Conservation (phyloP, 2,797 vertebrate genomes). For the Hozukius guyotensis region DNA sequence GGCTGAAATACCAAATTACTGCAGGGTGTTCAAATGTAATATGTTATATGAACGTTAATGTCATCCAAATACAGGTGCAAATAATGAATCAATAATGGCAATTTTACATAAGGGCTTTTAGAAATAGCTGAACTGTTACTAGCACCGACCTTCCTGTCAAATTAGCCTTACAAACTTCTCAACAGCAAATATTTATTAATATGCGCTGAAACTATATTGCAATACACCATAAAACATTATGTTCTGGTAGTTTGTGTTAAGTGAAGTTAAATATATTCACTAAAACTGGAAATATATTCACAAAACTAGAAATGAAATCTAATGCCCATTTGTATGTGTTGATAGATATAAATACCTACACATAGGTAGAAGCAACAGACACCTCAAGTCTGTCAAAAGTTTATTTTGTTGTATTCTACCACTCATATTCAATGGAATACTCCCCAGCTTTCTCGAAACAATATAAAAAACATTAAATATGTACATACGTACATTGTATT, state of each 20-base stretch:
- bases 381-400: background rate
- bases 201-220: background rate
- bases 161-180: background rate
- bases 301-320: too few species aligned
- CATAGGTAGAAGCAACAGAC: background rate
- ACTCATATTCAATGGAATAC: background rate
- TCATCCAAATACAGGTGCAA: background rate
- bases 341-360: background rate
- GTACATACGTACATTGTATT: background rate
- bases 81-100: background rate
- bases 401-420: background rate
- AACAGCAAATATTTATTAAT: background rate
- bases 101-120: background rate
- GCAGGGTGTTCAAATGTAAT: background rate
- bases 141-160: background rate
- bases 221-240: background rate
- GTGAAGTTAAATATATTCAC: too few species aligned
- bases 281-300: too few species aligned
- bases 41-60: background rate
- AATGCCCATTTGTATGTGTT: background rate
- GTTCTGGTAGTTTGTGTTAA: background rate
- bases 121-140: background rate
- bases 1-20: conserved; percentile 23
- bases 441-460: background rate
- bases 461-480: background rate